A percentile compares a stretch with the other conserved stretches of the same genome.
Evolutionary conservation across 2,888 invertebrate genomes (phyloP).

Genomic region (Nomada ruficornis): DNA sequence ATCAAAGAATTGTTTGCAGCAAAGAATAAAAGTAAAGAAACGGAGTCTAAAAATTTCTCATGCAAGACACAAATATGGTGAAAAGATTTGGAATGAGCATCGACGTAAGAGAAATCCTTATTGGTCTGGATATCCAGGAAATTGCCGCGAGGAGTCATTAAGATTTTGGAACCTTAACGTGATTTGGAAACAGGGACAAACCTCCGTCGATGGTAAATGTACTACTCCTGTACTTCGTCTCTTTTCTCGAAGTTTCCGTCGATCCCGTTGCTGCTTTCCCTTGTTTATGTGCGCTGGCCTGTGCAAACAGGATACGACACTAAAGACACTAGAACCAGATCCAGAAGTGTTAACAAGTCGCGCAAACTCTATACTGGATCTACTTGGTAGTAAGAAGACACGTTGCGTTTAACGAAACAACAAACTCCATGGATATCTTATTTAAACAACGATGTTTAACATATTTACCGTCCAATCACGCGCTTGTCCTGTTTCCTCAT

Average conservation of each 20-base stretch:
- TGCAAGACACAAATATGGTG: slow-evolving; percentile 34
- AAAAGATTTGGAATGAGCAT: slow-evolving; percentile 15
- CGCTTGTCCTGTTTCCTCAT: slow-evolving; percentile 79
- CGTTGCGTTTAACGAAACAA: slow-evolving; percentile 15
- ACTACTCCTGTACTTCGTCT: slow-evolving; percentile 87
- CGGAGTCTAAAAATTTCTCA: slow-evolving; percentile 18
- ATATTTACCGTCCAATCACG: slow-evolving; percentile 75
- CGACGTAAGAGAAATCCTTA: slow-evolving; percentile 18
- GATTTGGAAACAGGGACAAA: slow-evolving; percentile 75
- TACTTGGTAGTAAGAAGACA: slow-evolving; percentile 40
- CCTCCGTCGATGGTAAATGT: slow-evolving; percentile 87
- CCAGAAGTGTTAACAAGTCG: slow-evolving; percentile 66
- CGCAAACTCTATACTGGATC: slow-evolving; percentile 52
- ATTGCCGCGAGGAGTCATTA: slow-evolving; percentile 35
- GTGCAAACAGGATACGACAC: slow-evolving; percentile 78
- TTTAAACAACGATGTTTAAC: background rate
- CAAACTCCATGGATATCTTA: background rate
- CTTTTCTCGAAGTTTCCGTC: slow-evolving; percentile 87
- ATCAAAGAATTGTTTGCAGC: background rate
- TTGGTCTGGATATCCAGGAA: slow-evolving; percentile 16
- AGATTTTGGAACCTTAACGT: slow-evolving; percentile 46
- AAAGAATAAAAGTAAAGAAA: background rate
- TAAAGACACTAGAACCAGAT: slow-evolving; percentile 76
- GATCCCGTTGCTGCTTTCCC: slow-evolving; percentile 86
- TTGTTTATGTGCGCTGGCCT: slow-evolving; percentile 85